Percentiles rank a stretch among this genome's conserved stretches.
These are phyloP conservation scores for Erpobdella octoculata DNA, from an alignment of 2,888 invertebrate species.

Conservation along the genomic window DNA sequence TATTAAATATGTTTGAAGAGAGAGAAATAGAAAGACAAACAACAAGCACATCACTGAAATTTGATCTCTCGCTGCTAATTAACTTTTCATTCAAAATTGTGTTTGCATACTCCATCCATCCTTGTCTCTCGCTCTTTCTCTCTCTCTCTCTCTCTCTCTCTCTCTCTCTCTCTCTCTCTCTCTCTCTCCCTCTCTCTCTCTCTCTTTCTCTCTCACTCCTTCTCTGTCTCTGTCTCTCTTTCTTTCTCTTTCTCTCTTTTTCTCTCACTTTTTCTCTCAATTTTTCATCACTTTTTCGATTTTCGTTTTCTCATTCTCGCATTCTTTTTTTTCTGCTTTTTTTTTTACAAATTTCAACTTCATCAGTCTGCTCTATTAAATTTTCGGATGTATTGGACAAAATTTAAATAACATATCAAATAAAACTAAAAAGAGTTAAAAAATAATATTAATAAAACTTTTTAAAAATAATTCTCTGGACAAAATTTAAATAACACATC, in stretches of 20 bases:
- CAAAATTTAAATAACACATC: too few species aligned
- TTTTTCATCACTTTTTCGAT: not conserved
- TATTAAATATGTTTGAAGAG: not conserved
- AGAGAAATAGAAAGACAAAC: not conserved
- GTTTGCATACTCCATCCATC: slow-evolving; percentile 15
- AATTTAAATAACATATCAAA: too few species aligned
- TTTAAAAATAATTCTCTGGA: too few species aligned
- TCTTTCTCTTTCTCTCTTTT: not conserved
- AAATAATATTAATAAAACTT: too few species aligned
- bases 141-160: not conserved
- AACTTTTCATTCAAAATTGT: slow-evolving; percentile 19
- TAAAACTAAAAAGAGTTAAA: too few species aligned
- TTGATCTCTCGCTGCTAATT: slow-evolving; percentile 6
- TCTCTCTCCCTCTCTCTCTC: not conserved
- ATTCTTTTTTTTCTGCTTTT: too few species aligned
- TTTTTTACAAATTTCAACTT: too few species aligned
- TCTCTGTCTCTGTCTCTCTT: not conserved
- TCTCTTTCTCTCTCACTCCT: not conserved
- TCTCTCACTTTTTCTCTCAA: not conserved
- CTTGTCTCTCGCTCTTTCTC: not conserved
- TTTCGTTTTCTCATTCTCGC: not conserved
- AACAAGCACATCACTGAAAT: not conserved
- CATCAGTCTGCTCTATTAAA: too few species aligned
- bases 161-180: not conserved
- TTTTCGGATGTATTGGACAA: too few species aligned